Base-by-base conservation (phyloP, 2,888 invertebrate species). In the Yponomeuta malinellus region DNA sequence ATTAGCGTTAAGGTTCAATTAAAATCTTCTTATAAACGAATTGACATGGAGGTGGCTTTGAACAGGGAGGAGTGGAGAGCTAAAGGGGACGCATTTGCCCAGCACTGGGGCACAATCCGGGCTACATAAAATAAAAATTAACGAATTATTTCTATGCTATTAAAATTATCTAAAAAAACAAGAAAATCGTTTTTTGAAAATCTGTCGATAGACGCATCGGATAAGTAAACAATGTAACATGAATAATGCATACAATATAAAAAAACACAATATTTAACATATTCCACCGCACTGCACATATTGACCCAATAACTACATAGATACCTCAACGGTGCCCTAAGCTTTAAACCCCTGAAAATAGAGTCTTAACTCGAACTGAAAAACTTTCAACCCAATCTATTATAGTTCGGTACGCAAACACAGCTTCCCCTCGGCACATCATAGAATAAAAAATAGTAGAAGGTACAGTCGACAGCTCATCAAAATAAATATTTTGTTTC, bases 221-320 rank as follows among this genome's bases (percentile, higher is more conserved):
- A 31, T 15, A 77, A 77, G 73, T 75, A 81, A 84, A 83, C 76
- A 81, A 37, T 72, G 73, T 70, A 72, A 71, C 43, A 78, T 75
- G 78, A 83, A 84, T 84, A 81, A 80, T 78, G 78, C 79, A 78
- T 81, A 81, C 79, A 84, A 82, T 78, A 81, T 82, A 82, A 84
- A 82, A 83, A 68, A 10, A 43, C 33, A 67, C 67, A 43, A 67
- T 43, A 67, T 67, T 67, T 67, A 43, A 23, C 64, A 64, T 64
- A 64, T 64, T 64, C 15, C 52, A 59, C 52, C 15, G 52, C 52
- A 59, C 12, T 59, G 15, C 65, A 65, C 65, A 65, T 12, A 15
- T 12, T 67, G 10, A 43, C 12, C 15, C 43, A 67, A 67, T 67
- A 67, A 12, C n/a, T 31, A 12, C 29, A 65, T n/a, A 37, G 43